Percentiles rank a stretch among this genome's conserved stretches.
Conservation (phyloP, 2,113 vertebrate genomes). For the Mugil cephalus region DNA sequence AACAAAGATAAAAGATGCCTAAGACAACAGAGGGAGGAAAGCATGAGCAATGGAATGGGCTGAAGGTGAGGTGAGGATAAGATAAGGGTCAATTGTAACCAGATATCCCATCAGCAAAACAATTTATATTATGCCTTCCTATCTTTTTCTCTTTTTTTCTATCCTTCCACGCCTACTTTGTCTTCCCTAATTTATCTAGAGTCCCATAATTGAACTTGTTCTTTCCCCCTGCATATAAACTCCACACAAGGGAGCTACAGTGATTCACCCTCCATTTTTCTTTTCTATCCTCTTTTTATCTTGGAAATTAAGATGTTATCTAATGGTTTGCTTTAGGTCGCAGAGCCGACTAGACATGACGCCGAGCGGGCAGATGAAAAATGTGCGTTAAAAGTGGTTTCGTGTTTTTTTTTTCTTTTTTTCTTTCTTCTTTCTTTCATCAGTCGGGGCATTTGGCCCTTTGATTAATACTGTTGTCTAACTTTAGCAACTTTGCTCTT, state of each 20-base stretch:
- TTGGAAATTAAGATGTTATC: slow-evolving; percentile 63
- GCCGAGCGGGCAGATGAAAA: slow-evolving; percentile 62
- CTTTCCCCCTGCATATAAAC: slow-evolving; percentile 34
- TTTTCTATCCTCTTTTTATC: slow-evolving; percentile 46
- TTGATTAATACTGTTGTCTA: slow-evolving; percentile 64
- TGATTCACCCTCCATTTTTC: slow-evolving; percentile 49
- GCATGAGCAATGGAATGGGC: slow-evolving; percentile 37
- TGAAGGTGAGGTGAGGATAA: slow-evolving; percentile 45
- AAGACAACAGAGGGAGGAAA: not conserved
- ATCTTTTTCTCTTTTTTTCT: slow-evolving; percentile 13
- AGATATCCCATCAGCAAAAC: slow-evolving; percentile 46
- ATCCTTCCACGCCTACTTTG: slow-evolving; percentile 17
- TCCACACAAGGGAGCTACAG: slow-evolving; percentile 19
- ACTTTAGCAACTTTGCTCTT: slow-evolving; percentile 53
- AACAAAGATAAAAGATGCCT: slow-evolving; percentile 6
- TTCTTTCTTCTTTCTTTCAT: slow-evolving; percentile 21
- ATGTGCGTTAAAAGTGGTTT: slow-evolving; percentile 47
- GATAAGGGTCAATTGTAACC: slow-evolving; percentile 53
- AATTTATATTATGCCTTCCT: slow-evolving; percentile 47
- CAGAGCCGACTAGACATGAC: slow-evolving; percentile 49
- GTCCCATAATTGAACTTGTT: slow-evolving; percentile 66
- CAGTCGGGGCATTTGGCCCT: slow-evolving; percentile 33
- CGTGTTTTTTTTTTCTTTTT: not conserved
- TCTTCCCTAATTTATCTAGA: slow-evolving; percentile 65
- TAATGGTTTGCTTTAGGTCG: slow-evolving; percentile 59